Base-by-base conservation (phyloP, 2,113 vertebrate species). In the Onychostruthus taczanowskii region DNA sequence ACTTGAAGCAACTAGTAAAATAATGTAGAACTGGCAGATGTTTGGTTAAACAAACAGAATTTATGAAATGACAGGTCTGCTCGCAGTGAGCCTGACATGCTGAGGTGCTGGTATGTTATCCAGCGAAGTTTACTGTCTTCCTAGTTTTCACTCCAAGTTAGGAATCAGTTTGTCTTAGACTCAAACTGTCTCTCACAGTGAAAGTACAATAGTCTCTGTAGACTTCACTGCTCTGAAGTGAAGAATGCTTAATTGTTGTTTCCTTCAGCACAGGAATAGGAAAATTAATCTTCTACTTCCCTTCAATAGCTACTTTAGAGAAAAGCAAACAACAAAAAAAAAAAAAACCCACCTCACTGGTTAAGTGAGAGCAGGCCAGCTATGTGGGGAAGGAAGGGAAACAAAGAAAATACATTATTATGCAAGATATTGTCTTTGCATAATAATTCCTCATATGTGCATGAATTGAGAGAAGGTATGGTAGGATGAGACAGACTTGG, bases 81-180 rank as follows among this genome's bases (percentile, higher is more conserved):
- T 76, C 75, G 10, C 1, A 50, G 18, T 0, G 0, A 41, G 27
- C 15, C 47, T 63, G 41, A 18, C 26, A 11, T 4, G 3, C 23
- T 39, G 39, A 68, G 56, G 9, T 75, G 33, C 44, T 66, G 37
- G 4, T 53, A 5, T 0, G 0, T 37, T 56, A 70, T 9, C 55
- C 47, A 28, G 43, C 52, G 16, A 72, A 81, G 23, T 28, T 84
- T 14, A 21, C 11, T 30, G 2, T 84, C 39, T 87, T 81, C 39
- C 23, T 58, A 28, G 21, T 61, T 82, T 69, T 37, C n/a, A n/a
- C 21, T 91, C 22, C 78, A 46, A 17, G 19, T 52, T 50, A 49
- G 67, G 27, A 66, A 44, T 76, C 12, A 0, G 21, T 89, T 92
- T 75, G 16, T 61, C 33, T 91, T 79, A 9, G 8, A 62, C 50